phyloP scores from a whole-genome alignment of 92 coral and sea anemone species.

The Porites cylindrica region DNA sequence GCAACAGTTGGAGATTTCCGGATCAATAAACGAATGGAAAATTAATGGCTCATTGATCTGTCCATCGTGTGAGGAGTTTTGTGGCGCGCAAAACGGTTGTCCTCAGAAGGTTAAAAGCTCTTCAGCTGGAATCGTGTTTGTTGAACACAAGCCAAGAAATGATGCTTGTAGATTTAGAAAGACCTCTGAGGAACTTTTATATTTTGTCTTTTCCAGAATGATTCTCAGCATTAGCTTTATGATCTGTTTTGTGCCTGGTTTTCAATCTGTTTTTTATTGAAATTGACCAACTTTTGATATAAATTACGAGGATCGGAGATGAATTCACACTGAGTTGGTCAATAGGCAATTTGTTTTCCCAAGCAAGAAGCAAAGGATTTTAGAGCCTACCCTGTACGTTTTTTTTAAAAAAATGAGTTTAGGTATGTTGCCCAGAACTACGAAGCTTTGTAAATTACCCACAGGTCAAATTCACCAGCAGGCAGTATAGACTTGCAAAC shows the following conservation, averaged over 20 bases:
- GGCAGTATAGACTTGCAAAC: neutral
- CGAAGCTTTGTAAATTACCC: neutral
- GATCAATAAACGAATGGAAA: constrained; percentile 83
- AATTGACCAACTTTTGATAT: neutral
- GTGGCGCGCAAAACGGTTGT: constrained; percentile 79
- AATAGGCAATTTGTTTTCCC: neutral
- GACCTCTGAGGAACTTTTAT: constrained; percentile 2
- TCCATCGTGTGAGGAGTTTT: constrained; percentile 84
- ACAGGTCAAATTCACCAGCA: neutral
- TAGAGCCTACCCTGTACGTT: too few species aligned
- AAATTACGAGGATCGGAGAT: too few species aligned
- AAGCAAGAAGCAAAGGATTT: neutral
- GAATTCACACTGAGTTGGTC: neutral
- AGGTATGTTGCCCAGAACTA: too few species aligned
- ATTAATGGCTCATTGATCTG: constrained; percentile 89
- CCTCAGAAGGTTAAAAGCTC: constrained; percentile 52
- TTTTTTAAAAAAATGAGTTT: too few species aligned
- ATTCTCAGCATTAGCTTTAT: neutral
- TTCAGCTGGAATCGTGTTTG: constrained; percentile 57
- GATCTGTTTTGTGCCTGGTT: constrained; percentile 26
- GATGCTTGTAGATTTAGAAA: constrained; percentile 4
- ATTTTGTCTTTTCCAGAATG: constrained; percentile 33
- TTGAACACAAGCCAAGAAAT: constrained; percentile 36
- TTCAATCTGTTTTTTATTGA: neutral
- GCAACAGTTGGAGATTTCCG: constrained; percentile 77